Base-by-base conservation (phyloP, 2,888 invertebrate genomes). In the Lasioglossum leucozonium region DNA sequence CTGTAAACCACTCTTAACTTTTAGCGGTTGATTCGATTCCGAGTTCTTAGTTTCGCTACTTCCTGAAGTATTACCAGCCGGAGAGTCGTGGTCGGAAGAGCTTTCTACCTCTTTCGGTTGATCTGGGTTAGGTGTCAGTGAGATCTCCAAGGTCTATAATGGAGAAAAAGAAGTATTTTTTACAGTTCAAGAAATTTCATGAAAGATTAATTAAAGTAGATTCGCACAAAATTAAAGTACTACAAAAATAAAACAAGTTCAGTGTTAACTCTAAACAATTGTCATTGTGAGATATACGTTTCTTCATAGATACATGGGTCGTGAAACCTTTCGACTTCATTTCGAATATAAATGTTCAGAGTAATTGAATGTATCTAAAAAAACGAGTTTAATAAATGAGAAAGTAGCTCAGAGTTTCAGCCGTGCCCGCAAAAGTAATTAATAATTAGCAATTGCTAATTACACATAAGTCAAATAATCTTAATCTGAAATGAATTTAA, bases 61-160 rank as follows among this genome's bases (percentile, higher is more conserved):
- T 94, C 95, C 94, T 95, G 95, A 93, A 95, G 95, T 94, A 95
- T 96, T 92, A 37, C 93, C 92, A 37, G 92, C 96, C 83, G 96
- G 96, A 92, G 96, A 97, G 93, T 99, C 98, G 93, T 97, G 97
- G 90, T 99, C 98, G 8, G 98, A 98, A 85, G 98, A 98, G 87
- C 96, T 96, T 93, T 98, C 98, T 73, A 96, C 96, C 92, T 98
- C 97, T 93, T 98, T 98, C 90, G 97, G 96, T 84, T 96, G 95
- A 94, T 98, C 98, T 95, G 97, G 97, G 88, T 51, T 51, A 8
- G 47, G 47, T 51, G 97, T 97, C 93, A 99, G 97, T 75, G 98
- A 98, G 92, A 99, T 97, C 95, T 99, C 99, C 95, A 98, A 95
- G 86, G 97, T 97, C 98, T 98, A 95, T 94, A 95, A 30, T 44